Conservation (phyloP, 2,797 vertebrate species). For the Oreortyx pictus region DNA sequence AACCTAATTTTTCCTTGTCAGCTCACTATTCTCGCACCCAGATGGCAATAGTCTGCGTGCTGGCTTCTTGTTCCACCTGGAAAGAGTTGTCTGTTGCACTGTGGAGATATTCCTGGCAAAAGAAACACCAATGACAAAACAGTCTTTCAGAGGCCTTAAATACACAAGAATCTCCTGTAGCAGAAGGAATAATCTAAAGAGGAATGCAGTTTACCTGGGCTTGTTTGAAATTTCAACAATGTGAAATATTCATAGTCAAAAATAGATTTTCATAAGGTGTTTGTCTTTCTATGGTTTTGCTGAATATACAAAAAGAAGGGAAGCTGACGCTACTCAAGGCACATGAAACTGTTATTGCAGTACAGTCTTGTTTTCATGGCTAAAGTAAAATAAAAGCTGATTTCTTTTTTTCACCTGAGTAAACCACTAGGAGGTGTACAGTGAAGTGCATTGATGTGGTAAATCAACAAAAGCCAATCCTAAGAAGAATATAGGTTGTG, state of each 20-base stretch:
- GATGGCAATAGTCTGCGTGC: slow-evolving; percentile 31
- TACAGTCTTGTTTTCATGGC: background rate
- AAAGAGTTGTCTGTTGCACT: slow-evolving; percentile 27
- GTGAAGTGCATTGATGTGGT: background rate
- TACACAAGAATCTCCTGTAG: background rate
- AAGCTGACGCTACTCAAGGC: background rate
- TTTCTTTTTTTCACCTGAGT: background rate
- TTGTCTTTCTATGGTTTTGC: background rate
- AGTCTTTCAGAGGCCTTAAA: slow-evolving; percentile 24
- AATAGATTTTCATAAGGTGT: background rate
- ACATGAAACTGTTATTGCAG: background rate
- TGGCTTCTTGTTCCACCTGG: slow-evolving; percentile 33
- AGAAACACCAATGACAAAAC: background rate
- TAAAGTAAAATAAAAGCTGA: background rate
- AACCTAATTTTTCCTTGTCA: slow-evolving; percentile 51
- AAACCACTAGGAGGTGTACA: background rate
- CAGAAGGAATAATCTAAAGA: slow-evolving; percentile 16
- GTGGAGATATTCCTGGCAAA: slow-evolving; percentile 36
- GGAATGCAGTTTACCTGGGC: background rate
- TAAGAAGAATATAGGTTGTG: background rate
- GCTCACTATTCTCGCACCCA: slow-evolving; percentile 32
- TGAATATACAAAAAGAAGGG: background rate
- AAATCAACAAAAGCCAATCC: background rate
- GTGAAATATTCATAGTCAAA: background rate
- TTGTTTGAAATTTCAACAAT: background rate